Conservation (phyloP, 1,140 invertebrate genomes). For the Druon quercuslanigerum region DNA sequence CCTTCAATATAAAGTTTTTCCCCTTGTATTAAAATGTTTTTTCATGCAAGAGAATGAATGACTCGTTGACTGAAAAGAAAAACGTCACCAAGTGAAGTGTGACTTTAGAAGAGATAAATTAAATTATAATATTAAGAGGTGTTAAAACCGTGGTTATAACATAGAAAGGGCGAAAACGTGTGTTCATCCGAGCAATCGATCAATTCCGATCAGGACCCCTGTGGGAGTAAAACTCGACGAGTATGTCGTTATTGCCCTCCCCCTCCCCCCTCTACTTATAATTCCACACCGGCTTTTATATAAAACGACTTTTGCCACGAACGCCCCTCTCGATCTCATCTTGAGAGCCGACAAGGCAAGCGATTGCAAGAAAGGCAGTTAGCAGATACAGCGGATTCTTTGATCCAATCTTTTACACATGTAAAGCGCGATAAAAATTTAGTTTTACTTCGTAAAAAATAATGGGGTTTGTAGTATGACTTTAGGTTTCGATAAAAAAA, state of each 20-base stretch:
- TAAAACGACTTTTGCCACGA: slow-evolving; percentile 6
- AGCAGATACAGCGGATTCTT: not conserved
- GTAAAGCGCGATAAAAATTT: not conserved
- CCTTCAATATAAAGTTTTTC: too few species aligned
- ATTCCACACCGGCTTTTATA: not conserved
- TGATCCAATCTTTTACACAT: not conserved
- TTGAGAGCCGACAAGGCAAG: not conserved
- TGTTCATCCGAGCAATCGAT: not conserved
- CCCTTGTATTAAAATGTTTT: too few species aligned
- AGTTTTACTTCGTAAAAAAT: too few species aligned
- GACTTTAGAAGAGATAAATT: too few species aligned
- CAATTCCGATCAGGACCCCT: not conserved
- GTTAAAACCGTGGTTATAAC: too few species aligned
- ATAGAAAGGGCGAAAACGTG: not conserved
- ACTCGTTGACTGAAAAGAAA: too few species aligned
- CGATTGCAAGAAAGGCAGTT: not conserved
- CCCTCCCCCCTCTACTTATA: not conserved
- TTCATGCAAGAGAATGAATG: too few species aligned
- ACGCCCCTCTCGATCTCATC: slow-evolving; percentile 10
- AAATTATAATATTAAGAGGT: too few species aligned
- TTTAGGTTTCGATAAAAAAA: too few species aligned
- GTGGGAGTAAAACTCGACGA: not conserved
- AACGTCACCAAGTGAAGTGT: too few species aligned
- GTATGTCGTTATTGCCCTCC: not conserved
- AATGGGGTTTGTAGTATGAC: too few species aligned